Base-by-base conservation (phyloP, 2,797 vertebrate genomes). In the Sebastes kiyomatsui region DNA sequence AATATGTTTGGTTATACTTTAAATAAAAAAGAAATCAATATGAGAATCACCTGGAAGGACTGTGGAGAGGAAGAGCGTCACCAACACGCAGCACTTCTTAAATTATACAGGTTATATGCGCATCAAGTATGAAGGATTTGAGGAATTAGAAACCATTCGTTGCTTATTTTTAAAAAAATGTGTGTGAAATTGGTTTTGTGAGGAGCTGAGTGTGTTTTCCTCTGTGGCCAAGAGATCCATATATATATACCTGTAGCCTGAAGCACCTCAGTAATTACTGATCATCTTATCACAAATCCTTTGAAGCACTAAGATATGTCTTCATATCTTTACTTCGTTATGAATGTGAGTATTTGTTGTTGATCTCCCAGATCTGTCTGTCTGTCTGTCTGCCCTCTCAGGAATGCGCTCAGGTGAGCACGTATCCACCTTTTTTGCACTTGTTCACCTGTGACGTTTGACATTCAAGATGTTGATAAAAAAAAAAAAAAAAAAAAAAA, bases 351-450 rank as follows among this genome's bases (percentile, higher is more conserved):
- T 61, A 67, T 77, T 30, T 18, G 22, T n/a, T 16, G 55, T 28
- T 12, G 54, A 30, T 74, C 60, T 4, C 46, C 46, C n/a, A 27
- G 22, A 30, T 42, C 38, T 42, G 14, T 76, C 16, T 49, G 25
- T 33, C 32, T 33, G 32, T 76, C 16, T 49, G 68, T 18, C 27
- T 27, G 55, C 46, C 46, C 66, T 75, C 33, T 42, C 22, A 38
- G 81, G 70, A 78, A 83, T 66, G 87, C 80, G 82, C 77, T 52
- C 87, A 89, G 86, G 86, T 87, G 75, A 83, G 49, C 25, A 68
- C 10, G 4, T 4, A 65, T 69, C 54, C 58, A 42, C 14, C 28
- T 30, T 4, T 8, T 8, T 38, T 35, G 68, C 69, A 28, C 60
- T 78, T 62, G 66, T 88, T 80, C 86, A 84, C 75, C 52, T 77